A percentile compares a stretch with the other conserved stretches of the same genome.
Evolutionary conservation across 2,113 vertebrate genomes (phyloP).

Genomic region (Riparia riparia): DNA sequence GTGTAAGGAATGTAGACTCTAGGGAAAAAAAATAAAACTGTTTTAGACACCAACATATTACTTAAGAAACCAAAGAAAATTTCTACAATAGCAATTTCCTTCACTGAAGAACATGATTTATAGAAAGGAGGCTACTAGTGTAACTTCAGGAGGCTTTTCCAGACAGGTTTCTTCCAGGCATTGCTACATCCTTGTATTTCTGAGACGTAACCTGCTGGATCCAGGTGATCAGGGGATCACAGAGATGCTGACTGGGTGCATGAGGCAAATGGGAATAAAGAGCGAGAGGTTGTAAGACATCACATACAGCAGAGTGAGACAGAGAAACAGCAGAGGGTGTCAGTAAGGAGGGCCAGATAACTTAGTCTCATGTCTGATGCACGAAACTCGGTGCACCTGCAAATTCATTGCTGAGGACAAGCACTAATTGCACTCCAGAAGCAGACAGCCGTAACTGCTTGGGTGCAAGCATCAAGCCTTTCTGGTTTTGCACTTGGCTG

Average conservation of each 20-base stretch:
- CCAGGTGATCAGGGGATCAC: neutral
- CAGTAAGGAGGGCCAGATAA: neutral
- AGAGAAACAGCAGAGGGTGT: neutral
- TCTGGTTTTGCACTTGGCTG: neutral
- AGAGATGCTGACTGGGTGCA: neutral
- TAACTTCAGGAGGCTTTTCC: neutral
- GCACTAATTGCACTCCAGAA: neutral
- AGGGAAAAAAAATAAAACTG: neutral
- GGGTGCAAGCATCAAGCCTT: neutral
- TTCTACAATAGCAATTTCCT: neutral
- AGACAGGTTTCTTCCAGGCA: neutral
- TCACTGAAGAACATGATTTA: neutral
- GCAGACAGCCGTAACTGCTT: neutral
- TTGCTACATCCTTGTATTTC: neutral
- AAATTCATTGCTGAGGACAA: neutral
- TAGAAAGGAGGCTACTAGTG: neutral
- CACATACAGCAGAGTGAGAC: neutral
- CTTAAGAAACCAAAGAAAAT: neutral
- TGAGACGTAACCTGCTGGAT: neutral
- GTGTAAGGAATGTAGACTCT: neutral
- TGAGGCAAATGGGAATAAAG: neutral
- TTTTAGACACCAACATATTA: neutral
- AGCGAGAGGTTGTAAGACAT: neutral
- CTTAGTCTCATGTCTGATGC: neutral
- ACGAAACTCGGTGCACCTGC: neutral